phyloP scores from a whole-genome alignment of 2,113 vertebrate species.

The Nothobranchius furzeri region DNA sequence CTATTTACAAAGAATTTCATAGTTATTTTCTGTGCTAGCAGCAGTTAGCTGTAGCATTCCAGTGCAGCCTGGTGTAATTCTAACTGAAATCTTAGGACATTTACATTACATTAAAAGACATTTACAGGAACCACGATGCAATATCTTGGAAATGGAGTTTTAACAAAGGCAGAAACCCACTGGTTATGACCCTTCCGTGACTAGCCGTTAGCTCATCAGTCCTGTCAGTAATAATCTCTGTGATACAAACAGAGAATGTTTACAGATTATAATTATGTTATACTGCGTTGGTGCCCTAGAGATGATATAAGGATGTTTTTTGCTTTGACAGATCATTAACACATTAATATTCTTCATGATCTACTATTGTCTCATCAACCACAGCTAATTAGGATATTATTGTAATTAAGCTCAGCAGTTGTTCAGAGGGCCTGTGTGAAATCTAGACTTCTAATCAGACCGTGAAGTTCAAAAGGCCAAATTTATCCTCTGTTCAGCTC shows the following conservation, averaged over 20 bases:
- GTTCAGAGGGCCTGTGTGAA: not conserved
- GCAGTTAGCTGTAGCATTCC: not conserved
- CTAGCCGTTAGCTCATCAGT: not conserved
- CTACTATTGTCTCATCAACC: too few species aligned
- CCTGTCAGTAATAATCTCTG: not conserved
- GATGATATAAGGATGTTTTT: too few species aligned
- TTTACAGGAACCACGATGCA: not conserved
- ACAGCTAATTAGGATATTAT: too few species aligned
- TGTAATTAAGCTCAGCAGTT: not conserved
- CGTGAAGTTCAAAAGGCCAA: slow-evolving; percentile 12
- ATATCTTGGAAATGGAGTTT: not conserved
- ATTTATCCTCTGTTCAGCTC: not conserved
- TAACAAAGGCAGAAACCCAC: not conserved
- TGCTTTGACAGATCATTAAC: too few species aligned
- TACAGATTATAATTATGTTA: too few species aligned
- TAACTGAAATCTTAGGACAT: not conserved
- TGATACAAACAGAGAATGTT: not conserved
- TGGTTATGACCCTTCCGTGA: not conserved
- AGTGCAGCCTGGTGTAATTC: not conserved
- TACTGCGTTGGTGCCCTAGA: too few species aligned
- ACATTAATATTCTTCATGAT: too few species aligned
- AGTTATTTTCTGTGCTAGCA: not conserved
- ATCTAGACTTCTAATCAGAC: not conserved
- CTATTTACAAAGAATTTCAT: not conserved
- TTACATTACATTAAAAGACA: not conserved